Base-by-base conservation (phyloP, 2,113 vertebrate species). In the Peromyscus polionotus region DNA sequence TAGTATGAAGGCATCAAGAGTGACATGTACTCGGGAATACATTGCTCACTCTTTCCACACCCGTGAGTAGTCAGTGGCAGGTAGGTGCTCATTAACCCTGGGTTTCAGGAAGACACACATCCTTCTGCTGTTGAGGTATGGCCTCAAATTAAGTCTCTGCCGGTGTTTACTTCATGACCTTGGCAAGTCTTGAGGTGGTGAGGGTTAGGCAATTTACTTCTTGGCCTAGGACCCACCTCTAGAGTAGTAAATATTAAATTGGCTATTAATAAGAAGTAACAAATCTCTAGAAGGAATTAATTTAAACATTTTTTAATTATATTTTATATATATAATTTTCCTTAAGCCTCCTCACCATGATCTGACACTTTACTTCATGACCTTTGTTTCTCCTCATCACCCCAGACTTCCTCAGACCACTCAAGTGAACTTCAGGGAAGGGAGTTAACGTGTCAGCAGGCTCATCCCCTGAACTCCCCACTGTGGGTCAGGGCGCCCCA, bases 231-330 rank as follows among this genome's bases (percentile, higher is more conserved):
- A 1, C 63, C 39, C 59, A 7, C 33, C 26, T 42, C 42, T 36
- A 36, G 61, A 48, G 17, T 12, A 63, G 1, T 5, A 1, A 73
- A 45, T n/a, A 73, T 12, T 79, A 75, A 84, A 67, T 22, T 61
- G 20, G 19, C 39, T 70, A 42, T 54, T 90, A 95, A 61, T 87
- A 67, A 83, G 68, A 94, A 86, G 73, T 68, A 57, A 28, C 63
- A 79, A 24, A 22, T 48, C 17, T 77, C 61, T 16, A 24, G 17
- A 95, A 61, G 85, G 42, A 92, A 48, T 61, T 79, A 92, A 79
- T 68, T 73, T 61, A 22, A 83, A 67, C 5, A 54, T 2, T 13
- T 54, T 54, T 54, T 13, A 54, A 54, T 14, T 54, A 14, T 54
- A 54, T 54, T 19, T 67, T 68, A 61, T 61, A 61, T 61, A 59